A percentile compares a stretch with the other conserved stretches of the same genome.
Evolutionary conservation across 1,140 invertebrate species (phyloP).

Genomic region (Ridgeia piscesae): DNA sequence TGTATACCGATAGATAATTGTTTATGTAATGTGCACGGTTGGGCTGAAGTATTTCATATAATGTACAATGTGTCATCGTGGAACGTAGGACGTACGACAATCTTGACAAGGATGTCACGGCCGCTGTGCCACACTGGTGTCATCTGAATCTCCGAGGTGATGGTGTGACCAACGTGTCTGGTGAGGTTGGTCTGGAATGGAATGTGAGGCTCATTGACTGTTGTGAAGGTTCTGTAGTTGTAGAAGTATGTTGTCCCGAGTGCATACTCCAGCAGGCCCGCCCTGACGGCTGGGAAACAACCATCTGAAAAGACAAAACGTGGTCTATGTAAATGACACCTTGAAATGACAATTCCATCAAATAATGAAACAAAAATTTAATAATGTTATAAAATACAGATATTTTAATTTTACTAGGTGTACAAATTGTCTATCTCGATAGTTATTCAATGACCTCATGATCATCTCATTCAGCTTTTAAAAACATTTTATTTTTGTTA

Average conservation of each 20-base stretch:
- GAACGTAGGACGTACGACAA: slow-evolving; percentile 37
- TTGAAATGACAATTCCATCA: too few relatives aligned
- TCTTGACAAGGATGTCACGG: slow-evolving; percentile 37
- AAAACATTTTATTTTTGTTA: too few relatives aligned
- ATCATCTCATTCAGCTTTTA: too few relatives aligned
- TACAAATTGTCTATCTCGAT: too few relatives aligned
- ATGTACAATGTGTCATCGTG: too few relatives aligned
- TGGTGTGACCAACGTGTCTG: slow-evolving; percentile 43
- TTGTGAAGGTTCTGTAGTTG: slow-evolving; percentile 41
- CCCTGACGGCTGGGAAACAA: slow-evolving; percentile 35
- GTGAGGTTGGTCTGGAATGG: slow-evolving; percentile 22
- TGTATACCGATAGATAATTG: too few relatives aligned
- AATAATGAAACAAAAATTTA: too few relatives aligned
- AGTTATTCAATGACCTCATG: too few relatives aligned
- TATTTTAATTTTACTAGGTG: too few relatives aligned
- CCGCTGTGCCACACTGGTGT: slow-evolving; percentile 37
- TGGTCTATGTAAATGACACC: neutral
- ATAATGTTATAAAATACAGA: too few relatives aligned
- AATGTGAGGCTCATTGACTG: slow-evolving; percentile 43
- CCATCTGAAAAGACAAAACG: neutral
- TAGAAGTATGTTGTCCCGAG: slow-evolving; percentile 46
- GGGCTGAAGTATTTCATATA: too few relatives aligned
- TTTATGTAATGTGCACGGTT: too few relatives aligned
- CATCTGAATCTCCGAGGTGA: slow-evolving; percentile 42
- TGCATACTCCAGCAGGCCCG: slow-evolving; percentile 38